Base-by-base conservation (phyloP, 1,140 invertebrate genomes). In the Spodoptera litura region DNA sequence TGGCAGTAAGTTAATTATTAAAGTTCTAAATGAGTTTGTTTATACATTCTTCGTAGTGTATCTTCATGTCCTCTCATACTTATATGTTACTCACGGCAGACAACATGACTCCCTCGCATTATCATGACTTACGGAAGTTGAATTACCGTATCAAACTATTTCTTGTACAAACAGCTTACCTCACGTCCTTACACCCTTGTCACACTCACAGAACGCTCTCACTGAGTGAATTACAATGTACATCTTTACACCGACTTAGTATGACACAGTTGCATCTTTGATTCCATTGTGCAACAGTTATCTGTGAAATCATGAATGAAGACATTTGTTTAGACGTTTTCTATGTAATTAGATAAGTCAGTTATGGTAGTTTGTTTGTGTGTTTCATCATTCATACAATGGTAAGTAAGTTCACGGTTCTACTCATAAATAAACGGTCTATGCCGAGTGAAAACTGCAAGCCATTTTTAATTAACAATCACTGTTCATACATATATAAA, bases 61-160 rank as follows among this genome's bases (percentile, higher is more conserved):
- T 49, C 55, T 44, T 38, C 8, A 38, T 27, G 52, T 51, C 25
- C 44, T 44, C 15, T 52, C 53, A 9, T 11, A 49, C 25, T 35
- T 64, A 58, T 52, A 64, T 49, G 55, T 38, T 59, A 62, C 15
- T 75, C 78, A 62, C 52, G 20, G 80, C 70, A 87, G 84, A 88
- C 85, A 83, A 81, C 59, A 25, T 35, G 83, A 81, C 87, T 88
- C 82, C 82, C 76, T 59, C 53, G 76, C 78, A 76, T 76, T 87
- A 88, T 87, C 83, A 77, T 56, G 56, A 79, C 78, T 78, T 77
- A 78, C 81, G 88, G 87, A 89, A 89, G 88, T 89, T 88, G 86
- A 79, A 89, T 87, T 87, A 87, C 81, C 81, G 73, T 85, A 87
- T 88, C 86, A 83, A 86, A 83, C 71, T 86, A 87, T 87, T 83